Evolutionary conservation across 1,140 invertebrate species (phyloP), one percentile per base, ranked within the genome.

Genomic region (Hylyphantes graminicola): DNA sequence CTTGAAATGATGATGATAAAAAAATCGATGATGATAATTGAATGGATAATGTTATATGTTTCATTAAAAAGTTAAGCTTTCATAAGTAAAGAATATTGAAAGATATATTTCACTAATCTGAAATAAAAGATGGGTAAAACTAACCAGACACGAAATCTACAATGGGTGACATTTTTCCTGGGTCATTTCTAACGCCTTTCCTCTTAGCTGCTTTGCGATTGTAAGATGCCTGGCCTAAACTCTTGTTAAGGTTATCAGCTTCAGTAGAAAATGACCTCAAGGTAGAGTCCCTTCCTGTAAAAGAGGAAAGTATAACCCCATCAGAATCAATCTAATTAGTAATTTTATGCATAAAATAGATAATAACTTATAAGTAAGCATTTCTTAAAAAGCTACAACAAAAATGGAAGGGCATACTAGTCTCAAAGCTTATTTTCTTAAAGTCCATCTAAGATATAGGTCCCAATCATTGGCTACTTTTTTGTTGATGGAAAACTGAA

Each of bases 231-330:
- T 93, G 91, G 13, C 96, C 96, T 78, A 98, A 90, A 89, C 93
- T 97, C 89, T 94, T 95, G 89, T 97, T 97, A 53, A 96, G 93
- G 67, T 93, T 94, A 90, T 98, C 97, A 13, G 95, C 95, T 15
- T 94, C 90, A n/a, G 95, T 95, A 17, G 95, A 96, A 90, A 98
- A 98, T 15, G 95, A 93, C 78, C 96, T 92, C 19, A 99, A 88
- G 0, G 95, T 94, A 57, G 95, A 96, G 90, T 99, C 97, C 86
- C 93, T 93, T 50, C 89, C 90, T 91, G 78, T 10, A 86, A 67
- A 75, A 70, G 1, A 70, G 51, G n/a, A 50, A 50, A 70, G 51
- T 19, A 13, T 35, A 35, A 35, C 35, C 35, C 35, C 35, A 35
- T 35, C 35, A 35, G 35, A 35, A 35, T 35, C 5, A 35, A 35